Percentiles rank a stretch among this genome's conserved stretches.
Evolutionary conservation across 2,113 vertebrate genomes (phyloP).

Genomic region (Sinocyclocheilus grahami): DNA sequence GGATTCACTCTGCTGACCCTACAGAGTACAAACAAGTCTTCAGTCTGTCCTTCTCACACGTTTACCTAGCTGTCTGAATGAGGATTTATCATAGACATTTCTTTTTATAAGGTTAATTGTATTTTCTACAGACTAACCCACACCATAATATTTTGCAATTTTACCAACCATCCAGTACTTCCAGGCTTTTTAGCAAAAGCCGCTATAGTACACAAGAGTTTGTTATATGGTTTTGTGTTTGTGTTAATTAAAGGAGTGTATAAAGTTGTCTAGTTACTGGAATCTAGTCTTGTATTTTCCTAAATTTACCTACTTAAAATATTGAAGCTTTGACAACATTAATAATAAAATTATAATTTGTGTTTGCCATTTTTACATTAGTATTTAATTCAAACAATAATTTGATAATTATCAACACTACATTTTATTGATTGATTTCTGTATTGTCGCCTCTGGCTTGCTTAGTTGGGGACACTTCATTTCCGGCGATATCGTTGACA

Average conservation of each 20-base stretch:
- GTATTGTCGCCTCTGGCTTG: too few relatives aligned
- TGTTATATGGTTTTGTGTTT: background rate
- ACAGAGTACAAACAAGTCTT: background rate
- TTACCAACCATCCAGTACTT: background rate
- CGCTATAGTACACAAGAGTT: background rate
- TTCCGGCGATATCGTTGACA: too few relatives aligned
- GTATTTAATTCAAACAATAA: too few relatives aligned
- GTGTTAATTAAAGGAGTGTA: background rate
- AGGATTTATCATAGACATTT: background rate
- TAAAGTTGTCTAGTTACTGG: background rate
- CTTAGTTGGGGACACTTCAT: too few relatives aligned
- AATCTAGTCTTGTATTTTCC: background rate
- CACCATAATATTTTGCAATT: background rate
- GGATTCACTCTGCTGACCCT: conserved; percentile 24
- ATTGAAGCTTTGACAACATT: too few relatives aligned
- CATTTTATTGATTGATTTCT: background rate
- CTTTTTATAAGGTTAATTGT: background rate
- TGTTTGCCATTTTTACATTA: background rate
- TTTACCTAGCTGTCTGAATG: background rate
- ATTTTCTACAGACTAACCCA: background rate
- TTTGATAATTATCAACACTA: too few relatives aligned
- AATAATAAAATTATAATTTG: background rate
- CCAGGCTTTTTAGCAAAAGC: background rate
- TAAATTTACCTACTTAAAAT: too few relatives aligned
- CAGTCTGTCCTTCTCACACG: background rate